Evolutionary conservation across 2,888 invertebrate species (phyloP), one percentile per base, ranked within the genome.

Genomic region (Acanthosepion lycidas): DNA sequence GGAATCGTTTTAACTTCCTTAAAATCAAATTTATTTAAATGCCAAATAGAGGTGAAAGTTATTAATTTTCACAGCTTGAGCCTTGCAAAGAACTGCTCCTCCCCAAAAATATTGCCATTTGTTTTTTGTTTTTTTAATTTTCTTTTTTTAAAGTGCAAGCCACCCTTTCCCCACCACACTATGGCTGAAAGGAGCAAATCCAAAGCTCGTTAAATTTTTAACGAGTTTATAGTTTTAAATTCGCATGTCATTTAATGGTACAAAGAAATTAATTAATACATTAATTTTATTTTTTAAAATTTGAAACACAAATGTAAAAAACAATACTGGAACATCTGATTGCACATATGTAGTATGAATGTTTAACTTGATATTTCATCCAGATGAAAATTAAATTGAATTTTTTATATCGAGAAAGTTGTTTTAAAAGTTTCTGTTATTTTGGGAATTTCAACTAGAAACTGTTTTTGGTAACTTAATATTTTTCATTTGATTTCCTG

Each of bases 71-170:
- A 78, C n/a, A 78, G 33, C n/a, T 78, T 78, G 78, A 78, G 78
- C 78, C 78, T 78, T 78, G n/a, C 78, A 78, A 78, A 78, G 78
- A 78, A 78, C 78, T 78, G 78, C n/a, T 78, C 78, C 78, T 78
- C 78, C 78, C 78, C 78, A 78, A 78, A 78, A 78, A 78, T 78
- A 8, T 33, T 78, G 78, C 78, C 78, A 78, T 33, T 33, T 78
- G n/a, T 78, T 78, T n/a, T 15, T n/a, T n/a, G 4, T 78, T 78
- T n/a, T 78, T 78, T 78, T n/a, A 78, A 42, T 42, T 42, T 42
- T 42, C 42, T 42, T 42, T 42, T 42, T 42, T 42, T 42, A 78
- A 78, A 78, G 78, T 33, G 15, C 78, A 78, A 78, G 20, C 78
- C 12, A 78, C n/a, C 78, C n/a, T 12, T 33, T 33, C 33, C n/a